Percentiles rank a stretch among this genome's conserved stretches.
phyloP scores from a whole-genome alignment of 2,888 invertebrate genomes.

The Endomychus coccineus region DNA sequence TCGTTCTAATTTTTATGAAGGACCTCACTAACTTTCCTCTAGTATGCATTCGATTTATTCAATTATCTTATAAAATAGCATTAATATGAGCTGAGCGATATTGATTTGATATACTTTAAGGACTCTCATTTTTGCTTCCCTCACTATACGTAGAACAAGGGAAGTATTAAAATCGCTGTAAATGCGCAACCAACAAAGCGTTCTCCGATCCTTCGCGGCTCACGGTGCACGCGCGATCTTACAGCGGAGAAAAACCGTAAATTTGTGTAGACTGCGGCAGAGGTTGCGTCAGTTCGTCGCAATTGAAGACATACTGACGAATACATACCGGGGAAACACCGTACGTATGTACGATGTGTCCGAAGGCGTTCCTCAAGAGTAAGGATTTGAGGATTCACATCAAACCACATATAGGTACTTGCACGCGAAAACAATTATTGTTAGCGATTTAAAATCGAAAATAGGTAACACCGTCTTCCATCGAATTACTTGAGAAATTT shows the following conservation, averaged over 20 bases:
- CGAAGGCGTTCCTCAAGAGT: conserved; percentile 39
- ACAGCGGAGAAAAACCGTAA: conserved; percentile 45
- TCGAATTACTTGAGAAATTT: too few species aligned
- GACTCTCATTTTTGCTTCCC: too few species aligned
- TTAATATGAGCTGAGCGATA: too few species aligned
- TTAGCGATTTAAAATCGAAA: too few species aligned
- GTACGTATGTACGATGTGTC: conserved; percentile 39
- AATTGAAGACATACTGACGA: conserved; percentile 44
- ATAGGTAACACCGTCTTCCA: too few species aligned
- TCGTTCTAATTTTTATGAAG: too few species aligned
- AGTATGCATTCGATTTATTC: too few species aligned
- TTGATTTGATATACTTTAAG: too few species aligned
- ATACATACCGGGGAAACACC: conserved; percentile 47
- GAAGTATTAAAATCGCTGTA: too few species aligned
- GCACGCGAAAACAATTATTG: background rate
- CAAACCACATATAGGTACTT: conserved; percentile 39
- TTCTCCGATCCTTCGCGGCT: conserved; percentile 47
- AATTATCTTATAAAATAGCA: too few species aligned
- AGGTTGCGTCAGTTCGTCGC: conserved; percentile 41
- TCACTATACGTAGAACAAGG: too few species aligned
- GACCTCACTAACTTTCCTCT: too few species aligned
- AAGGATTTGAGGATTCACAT: conserved; percentile 40
- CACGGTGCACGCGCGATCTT: conserved; percentile 45
- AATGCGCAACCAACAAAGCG: conserved; percentile 43
- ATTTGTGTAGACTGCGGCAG: conserved; percentile 37